phyloP scores from a whole-genome alignment of 1,140 invertebrate genomes.

The Scaptomyza hsui region DNA sequence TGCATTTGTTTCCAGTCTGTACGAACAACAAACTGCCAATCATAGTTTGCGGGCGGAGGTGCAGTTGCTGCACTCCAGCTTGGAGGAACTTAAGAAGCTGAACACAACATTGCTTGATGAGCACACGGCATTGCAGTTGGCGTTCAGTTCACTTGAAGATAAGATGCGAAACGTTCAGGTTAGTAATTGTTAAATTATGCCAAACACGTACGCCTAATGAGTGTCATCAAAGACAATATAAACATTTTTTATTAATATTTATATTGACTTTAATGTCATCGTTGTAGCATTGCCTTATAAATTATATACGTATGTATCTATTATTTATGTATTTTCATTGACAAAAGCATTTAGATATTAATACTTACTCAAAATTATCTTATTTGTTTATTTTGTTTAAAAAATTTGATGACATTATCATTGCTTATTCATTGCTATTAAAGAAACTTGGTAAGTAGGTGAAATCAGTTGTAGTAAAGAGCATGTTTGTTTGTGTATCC shows the following conservation, averaged over 20 bases:
- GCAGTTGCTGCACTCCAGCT: conserved; percentile 85
- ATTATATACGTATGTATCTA: background rate
- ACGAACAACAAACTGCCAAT: conserved; percentile 88
- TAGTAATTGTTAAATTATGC: conserved; percentile 50
- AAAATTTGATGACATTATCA: conserved; percentile 1
- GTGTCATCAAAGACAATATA: conserved; percentile 2
- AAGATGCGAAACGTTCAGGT: conserved; percentile 94
- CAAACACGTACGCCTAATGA: conserved; percentile 4
- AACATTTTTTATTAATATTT: background rate
- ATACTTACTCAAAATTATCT: conserved; percentile 14
- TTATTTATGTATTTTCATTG: background rate
- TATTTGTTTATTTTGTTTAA: conserved; percentile 3
- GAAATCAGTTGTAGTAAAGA: background rate
- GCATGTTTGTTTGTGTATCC: background rate
- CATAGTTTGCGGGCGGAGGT: conserved; percentile 88
- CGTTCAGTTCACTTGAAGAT: conserved; percentile 94
- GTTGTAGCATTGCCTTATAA: conserved; percentile 20
- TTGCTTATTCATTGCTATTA: background rate
- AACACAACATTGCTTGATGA: conserved; percentile 97
- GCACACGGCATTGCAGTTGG: conserved; percentile 96
- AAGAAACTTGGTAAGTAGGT: conserved; percentile 4
- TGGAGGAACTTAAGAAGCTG: conserved; percentile 90
- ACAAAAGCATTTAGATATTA: background rate
- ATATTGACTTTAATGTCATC: conserved; percentile 1
- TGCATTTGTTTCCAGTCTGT: conserved; percentile 86